Base-by-base conservation (phyloP, 53 echinoderm and acorn worm genomes). In the Luidia sarsii region DNA sequence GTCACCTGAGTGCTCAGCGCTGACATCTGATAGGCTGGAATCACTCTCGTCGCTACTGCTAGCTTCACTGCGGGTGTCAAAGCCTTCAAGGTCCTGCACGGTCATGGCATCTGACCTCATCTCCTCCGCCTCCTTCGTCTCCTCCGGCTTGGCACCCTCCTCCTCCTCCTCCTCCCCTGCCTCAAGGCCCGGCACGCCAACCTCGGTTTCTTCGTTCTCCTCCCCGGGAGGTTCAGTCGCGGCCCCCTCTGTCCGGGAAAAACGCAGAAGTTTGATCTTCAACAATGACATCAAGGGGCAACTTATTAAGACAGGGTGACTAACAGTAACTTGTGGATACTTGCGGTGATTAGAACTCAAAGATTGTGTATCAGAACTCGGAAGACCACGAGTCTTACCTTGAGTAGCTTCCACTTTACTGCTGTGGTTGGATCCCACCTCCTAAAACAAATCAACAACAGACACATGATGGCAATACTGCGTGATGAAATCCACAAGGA, bases 31-130 rank as follows among this genome's bases (percentile, higher is more conserved):
- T 21, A 73, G 21, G 66, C 84, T 84, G 3, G 69, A 61, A 22
- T 64, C 65, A 33, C 39, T 77, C 0, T 77, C 77, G 19, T 77
- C 80, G 33, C 87, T 91, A 35, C 91, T 88, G 75, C 97, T 92
- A 37, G 97, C 97, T 39, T 97, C 97, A 41, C 97, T 97, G 65
- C 97, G 82, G 0, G 94, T 94, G 65, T 97, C 93, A 65, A 88
- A 97, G 1, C 65, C 91, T 9, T 93, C 93, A n/a, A 89, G 67
- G 59, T 91, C 74, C 53, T 84, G 86, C 2, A 71, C 86, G 19
- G 54, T 33, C 13, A 81, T 69, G 1, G 55, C 67, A 20, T 87
- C 77, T 3, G 87, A 61, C 9, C 59, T 69, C 4, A 37, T 22
- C 51, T 70, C 70, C 31, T 48, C 54, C 0, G 48, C 64, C 20